Evolutionary conservation across 2,797 vertebrate genomes (phyloP), one percentile per base, ranked within the genome.

Genomic region (Alfaro cultratus): DNA sequence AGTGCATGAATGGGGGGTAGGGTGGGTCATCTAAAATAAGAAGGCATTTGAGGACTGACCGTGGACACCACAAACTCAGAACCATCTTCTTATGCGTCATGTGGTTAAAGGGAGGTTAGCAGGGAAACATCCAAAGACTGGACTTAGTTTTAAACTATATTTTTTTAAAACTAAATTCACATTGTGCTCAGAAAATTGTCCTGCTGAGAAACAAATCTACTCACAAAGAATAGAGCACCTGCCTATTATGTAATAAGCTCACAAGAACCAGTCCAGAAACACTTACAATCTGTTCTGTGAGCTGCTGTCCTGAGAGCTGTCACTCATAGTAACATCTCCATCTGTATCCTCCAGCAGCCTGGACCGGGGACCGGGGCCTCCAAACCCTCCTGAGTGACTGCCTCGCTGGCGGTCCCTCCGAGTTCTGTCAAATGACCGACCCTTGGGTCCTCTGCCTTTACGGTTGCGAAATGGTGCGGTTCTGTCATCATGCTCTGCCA

Each of bases 401-500:
- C 95, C 95, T 74, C 96, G 89, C 11, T 85, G 93, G 47, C 96
- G 95, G 9, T 95, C 92, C 60, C 95, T 93, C 18, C 94, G 94
- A 64, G 90, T 92, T 64, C 94, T 90, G 75, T 95, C 96, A 5
- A 96, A 94, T 3, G 93, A 82, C 34, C 95, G 96, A 68, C 95
- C 96, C 45, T 96, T 96, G 83, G 97, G 95, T 1, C 96, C 96
- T 39, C 96, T 94, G 47, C 95, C 95, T 90, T 96, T 97, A 70
- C 94, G 95, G 81, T 91, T 96, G 79, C 96, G 96, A 74, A 94
- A 96, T 13, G 96, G 95, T n/a, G 85, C 91, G 7, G 96, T 95
- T 4, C 96, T 93, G 67, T 97, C 96, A 87, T 98, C 96, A 8
- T 98, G 97, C 70, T 97, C 98, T 98, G 79, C 10, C 5, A 81